phyloP scores from a whole-genome alignment of 2,797 vertebrate genomes.

The Protonibea diacanthus region DNA sequence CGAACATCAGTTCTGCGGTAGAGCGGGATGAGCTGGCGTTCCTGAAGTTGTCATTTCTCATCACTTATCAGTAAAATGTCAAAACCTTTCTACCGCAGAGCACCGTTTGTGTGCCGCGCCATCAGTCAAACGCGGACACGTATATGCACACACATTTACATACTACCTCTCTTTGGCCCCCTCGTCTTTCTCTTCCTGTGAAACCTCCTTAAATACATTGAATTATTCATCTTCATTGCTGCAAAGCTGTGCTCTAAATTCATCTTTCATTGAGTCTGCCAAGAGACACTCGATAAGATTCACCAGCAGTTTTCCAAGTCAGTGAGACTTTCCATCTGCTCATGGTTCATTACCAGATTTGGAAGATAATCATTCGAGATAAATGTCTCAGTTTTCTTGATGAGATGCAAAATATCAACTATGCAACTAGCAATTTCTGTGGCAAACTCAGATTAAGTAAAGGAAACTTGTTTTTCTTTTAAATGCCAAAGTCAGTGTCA shows the following conservation, averaged over 20 bases:
- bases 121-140: neutral
- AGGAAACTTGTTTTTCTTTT: neutral
- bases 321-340: slow-evolving; percentile 38
- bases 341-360: slow-evolving; percentile 43
- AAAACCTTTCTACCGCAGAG: slow-evolving; percentile 2
- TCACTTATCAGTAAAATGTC: slow-evolving; percentile 41
- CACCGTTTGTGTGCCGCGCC: neutral
- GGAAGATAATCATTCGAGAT: slow-evolving; percentile 24
- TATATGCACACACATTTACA: neutral
- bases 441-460: neutral
- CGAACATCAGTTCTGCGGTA: slow-evolving; percentile 2
- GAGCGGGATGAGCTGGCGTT: neutral
- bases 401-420: slow-evolving; percentile 19
- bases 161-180: neutral
- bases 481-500: too few relatives aligned
- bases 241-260: slow-evolving; percentile 38
- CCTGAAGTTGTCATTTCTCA: slow-evolving; percentile 21
- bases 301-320: slow-evolving; percentile 46
- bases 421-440: slow-evolving; percentile 13
- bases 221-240: slow-evolving; percentile 55
- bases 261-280: slow-evolving; percentile 39
- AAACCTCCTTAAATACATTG: slow-evolving; percentile 44
- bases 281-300: slow-evolving; percentile 33
- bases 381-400: slow-evolving; percentile 9
- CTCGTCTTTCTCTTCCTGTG: neutral